Evolutionary conservation across 2,888 invertebrate species (phyloP).

Genomic region (Calliopum simillimum): DNA sequence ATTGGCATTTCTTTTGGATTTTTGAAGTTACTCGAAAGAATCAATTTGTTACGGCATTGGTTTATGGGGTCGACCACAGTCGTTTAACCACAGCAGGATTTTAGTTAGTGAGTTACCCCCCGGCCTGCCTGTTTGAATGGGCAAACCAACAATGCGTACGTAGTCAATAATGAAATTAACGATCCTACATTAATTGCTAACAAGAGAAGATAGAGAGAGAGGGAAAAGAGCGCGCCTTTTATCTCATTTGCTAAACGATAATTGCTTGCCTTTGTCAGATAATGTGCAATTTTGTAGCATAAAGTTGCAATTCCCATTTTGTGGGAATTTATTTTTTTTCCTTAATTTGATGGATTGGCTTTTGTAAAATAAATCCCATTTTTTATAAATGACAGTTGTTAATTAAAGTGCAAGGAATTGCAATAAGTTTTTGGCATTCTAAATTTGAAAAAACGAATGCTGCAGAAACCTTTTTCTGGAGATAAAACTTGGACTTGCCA

Average conservation of each 20-base stretch:
- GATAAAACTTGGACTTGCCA: no score
- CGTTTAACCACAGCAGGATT: conserved; percentile 39
- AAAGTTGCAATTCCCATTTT: conserved; percentile 8
- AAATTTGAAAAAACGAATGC: no score
- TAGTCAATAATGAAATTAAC: conserved; percentile 40
- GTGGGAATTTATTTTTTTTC: not conserved
- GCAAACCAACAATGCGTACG: conserved; percentile 6
- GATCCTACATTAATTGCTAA: conserved; percentile 31
- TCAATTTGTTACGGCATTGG: conserved; percentile 47
- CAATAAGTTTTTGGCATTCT: no score
- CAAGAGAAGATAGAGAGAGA: conserved; percentile 6
- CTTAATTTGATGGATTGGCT: not conserved
- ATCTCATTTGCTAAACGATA: conserved; percentile 7
- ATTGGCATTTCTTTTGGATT: not conserved
- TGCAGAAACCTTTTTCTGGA: no score
- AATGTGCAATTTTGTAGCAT: conserved; percentile 31
- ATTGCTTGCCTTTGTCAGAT: conserved; percentile 20
- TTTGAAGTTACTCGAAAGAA: conserved; percentile 27
- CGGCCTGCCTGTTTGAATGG: not conserved
- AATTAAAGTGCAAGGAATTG: no score
- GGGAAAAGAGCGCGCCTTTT: not conserved
- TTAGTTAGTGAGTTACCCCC: conserved; percentile 17
- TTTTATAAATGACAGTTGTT: no score
- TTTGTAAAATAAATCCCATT: not conserved
- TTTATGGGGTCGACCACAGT: conserved; percentile 50